A percentile compares a stretch with the other conserved stretches of the same genome.
Evolutionary conservation across 2,113 vertebrate species (phyloP).

Genomic region (Columba livia): DNA sequence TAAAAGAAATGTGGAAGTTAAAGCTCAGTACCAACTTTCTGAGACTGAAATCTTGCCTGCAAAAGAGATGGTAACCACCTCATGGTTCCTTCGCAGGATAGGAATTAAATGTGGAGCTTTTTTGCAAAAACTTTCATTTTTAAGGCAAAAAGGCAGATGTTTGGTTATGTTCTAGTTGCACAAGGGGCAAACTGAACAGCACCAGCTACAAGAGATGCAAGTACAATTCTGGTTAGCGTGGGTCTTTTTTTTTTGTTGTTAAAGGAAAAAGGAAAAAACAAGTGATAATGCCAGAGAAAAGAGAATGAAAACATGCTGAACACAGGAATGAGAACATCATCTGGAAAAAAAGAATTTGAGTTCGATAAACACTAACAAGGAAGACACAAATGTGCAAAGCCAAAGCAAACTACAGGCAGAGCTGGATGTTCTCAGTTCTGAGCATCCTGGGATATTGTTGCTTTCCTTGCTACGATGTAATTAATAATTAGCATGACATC

Average conservation of each 20-base stretch:
- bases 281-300: not conserved
- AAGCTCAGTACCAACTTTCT: not conserved
- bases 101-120: not conserved
- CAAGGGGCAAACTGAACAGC: not conserved
- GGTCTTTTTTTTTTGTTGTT: not conserved
- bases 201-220: not conserved
- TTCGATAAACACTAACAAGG: not conserved
- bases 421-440: not conserved
- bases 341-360: not conserved
- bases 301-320: not conserved
- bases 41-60: not conserved
- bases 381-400: not conserved
- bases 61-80: not conserved
- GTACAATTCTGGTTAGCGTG: not conserved
- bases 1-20: not conserved
- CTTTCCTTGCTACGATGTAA: not conserved
- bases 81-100: too few species aligned
- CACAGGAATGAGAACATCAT: not conserved
- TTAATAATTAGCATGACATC: not conserved
- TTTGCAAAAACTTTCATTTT: not conserved
- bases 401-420: not conserved
- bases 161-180: not conserved
- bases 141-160: not conserved
- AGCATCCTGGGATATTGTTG: not conserved
- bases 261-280: slow-evolving; percentile 8